Evolutionary conservation across 2,888 invertebrate species (phyloP).

Genomic region (Brenthis daphne): DNA sequence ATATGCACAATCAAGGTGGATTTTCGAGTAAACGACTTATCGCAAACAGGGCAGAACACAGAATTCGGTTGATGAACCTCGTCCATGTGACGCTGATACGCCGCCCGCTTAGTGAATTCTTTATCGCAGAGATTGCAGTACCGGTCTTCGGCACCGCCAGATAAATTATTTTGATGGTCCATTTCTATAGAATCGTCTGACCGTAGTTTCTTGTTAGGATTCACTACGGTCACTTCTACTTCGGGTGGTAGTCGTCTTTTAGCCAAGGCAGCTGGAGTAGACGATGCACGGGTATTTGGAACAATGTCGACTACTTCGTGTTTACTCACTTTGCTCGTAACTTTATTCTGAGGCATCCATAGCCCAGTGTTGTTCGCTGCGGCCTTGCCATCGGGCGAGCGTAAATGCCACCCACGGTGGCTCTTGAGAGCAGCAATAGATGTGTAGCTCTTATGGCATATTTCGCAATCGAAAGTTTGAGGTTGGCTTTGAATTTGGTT

Average conservation of each 20-base stretch:
- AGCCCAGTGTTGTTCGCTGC: slow-evolving; percentile 77
- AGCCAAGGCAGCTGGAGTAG: slow-evolving; percentile 51
- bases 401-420: slow-evolving; percentile 86
- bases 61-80: slow-evolving; percentile 80
- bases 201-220: slow-evolving; percentile 75
- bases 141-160: slow-evolving; percentile 71
- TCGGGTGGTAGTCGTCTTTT: slow-evolving; percentile 76
- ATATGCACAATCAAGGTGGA: slow-evolving; percentile 85
- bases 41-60: slow-evolving; percentile 84
- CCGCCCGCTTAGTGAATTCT: slow-evolving; percentile 83
- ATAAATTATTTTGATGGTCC: slow-evolving; percentile 68
- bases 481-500: slow-evolving; percentile 63
- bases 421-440: slow-evolving; percentile 85
- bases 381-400: slow-evolving; percentile 81
- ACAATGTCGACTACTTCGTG: slow-evolving; percentile 71
- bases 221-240: slow-evolving; percentile 78
- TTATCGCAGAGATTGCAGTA: slow-evolving; percentile 84
- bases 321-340: slow-evolving; percentile 77
- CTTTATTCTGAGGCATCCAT: slow-evolving; percentile 81
- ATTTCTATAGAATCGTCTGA: slow-evolving; percentile 73
- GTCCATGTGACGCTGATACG: slow-evolving; percentile 83
- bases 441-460: slow-evolving; percentile 85
- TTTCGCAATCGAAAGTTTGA: slow-evolving; percentile 82
- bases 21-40: slow-evolving; percentile 83
- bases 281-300: slow-evolving; percentile 58